These are phyloP conservation scores for Macheiramphus alcinus DNA, from an alignment of 2,113 vertebrate species.

Conservation along the genomic window DNA sequence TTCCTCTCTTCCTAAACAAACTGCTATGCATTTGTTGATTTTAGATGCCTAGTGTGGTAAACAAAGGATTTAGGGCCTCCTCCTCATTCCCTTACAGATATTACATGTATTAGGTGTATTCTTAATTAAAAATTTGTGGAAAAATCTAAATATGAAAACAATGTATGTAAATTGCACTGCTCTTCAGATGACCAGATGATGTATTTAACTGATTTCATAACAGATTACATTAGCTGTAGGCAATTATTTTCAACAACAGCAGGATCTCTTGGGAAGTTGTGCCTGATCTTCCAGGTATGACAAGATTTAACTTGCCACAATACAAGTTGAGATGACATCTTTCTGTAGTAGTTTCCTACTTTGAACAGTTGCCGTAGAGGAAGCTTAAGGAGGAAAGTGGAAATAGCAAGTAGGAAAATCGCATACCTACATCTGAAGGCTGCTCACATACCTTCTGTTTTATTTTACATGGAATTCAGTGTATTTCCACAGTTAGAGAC, in stretches of 20 bases:
- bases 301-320: not conserved
- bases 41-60: not conserved
- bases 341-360: not conserved
- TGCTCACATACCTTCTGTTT: not conserved
- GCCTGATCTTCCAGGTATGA: not conserved
- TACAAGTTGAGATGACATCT: not conserved
- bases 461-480: not conserved
- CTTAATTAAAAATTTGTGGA: not conserved
- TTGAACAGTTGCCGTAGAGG: not conserved
- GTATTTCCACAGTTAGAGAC: not conserved
- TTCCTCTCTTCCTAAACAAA: not conserved
- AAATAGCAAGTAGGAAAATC: not conserved
- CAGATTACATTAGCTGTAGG: not conserved
- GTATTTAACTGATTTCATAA: not conserved
- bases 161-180: not conserved
- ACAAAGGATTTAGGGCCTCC: not conserved
- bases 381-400: not conserved
- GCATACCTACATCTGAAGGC: not conserved
- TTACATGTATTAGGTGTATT: not conserved
- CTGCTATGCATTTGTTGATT: not conserved
- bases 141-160: not conserved
- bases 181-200: not conserved
- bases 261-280: not conserved
- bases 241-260: conserved; percentile 10
- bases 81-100: not conserved